Conservation (phyloP, 1,140 invertebrate species). For the Papilio dardanus region DNA sequence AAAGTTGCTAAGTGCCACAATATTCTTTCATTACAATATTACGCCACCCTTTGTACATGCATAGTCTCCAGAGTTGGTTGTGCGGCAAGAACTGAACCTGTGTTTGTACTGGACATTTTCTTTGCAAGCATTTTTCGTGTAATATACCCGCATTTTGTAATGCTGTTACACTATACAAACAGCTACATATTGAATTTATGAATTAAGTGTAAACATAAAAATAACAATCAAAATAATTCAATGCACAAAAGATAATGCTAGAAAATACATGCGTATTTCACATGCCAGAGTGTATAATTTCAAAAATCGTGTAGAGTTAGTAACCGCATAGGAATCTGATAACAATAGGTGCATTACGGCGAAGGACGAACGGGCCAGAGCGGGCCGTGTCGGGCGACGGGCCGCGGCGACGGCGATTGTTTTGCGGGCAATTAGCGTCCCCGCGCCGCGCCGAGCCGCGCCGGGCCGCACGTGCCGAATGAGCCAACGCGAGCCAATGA, state of each 20-base stretch:
- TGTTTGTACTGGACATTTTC: too few species aligned
- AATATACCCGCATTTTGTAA: too few species aligned
- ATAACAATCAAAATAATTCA: neutral
- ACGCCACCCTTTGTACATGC: too few species aligned
- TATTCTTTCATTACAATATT: too few species aligned
- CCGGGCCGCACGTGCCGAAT: slow-evolving; percentile 63
- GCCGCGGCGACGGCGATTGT: slow-evolving; percentile 65
- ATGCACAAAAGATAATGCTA: neutral
- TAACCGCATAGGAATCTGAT: slow-evolving; percentile 38
- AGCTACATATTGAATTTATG: too few species aligned
- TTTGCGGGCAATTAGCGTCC: slow-evolving; percentile 79
- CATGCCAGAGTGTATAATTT: neutral
- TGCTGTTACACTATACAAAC: too few species aligned
- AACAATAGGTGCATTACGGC: slow-evolving; percentile 52
- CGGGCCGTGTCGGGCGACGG: slow-evolving; percentile 56
- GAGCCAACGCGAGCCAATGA: slow-evolving; percentile 39
- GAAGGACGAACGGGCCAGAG: slow-evolving; percentile 56
- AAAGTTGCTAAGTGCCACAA: too few species aligned
- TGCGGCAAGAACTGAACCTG: too few species aligned
- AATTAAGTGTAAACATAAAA: neutral
- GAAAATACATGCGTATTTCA: neutral
- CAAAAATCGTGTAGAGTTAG: slow-evolving; percentile 18
- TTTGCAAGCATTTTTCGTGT: too few species aligned
- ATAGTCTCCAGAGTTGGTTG: too few species aligned
- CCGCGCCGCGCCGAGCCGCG: slow-evolving; percentile 56